Evolutionary conservation across 2,797 vertebrate genomes (phyloP), one percentile per base, ranked within the genome.

Genomic region (Odontamblyopus lacepedii): DNA sequence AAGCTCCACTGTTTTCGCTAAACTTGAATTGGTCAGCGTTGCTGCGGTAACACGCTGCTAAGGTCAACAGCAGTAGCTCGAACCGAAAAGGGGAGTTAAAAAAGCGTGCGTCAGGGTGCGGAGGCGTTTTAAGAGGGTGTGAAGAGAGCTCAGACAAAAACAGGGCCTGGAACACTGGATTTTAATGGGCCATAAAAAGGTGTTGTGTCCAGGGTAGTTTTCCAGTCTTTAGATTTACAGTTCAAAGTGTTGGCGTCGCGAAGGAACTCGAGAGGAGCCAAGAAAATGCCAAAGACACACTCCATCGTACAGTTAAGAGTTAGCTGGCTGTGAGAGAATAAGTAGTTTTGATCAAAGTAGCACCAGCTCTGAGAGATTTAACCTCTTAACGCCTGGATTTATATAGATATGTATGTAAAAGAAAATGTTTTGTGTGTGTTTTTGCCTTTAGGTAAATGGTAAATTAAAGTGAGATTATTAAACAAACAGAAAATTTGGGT

Each of bases 1-100:
- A 48, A 78, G 23, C 64, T 38, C 55, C 8, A n/a, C 13, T 2
- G 67, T 18, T 35, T 19, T 30, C 79, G 41, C 48, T 8, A 8
- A 63, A 77, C 71, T 75, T 53, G 30, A 83, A 78, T 80, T 69
- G 67, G 74, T 73, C 32, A 60, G 23, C 30, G 87, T 89, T 85
- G 69, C 73, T 62, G 66, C 29, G 53, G 82, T 59, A 85, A 82
- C 73, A 30, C 3, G 73, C 66, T 2, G 72, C 64, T 6, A n/a
- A 67, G 73, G 66, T 13, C 16, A 26, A 59, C 70, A 75, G 74
- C 73, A 78, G 65, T 9, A 81, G 16, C 75, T 57, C 35, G 1
- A 18, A 41, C 67, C 50, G 56, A 75, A 73, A 70, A 63, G 67
- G 63, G 23, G 71, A 72, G 70, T 19, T 23, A 16, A 50, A 29